phyloP scores from a whole-genome alignment of 2,113 vertebrate species.

The Petromus typicus region DNA sequence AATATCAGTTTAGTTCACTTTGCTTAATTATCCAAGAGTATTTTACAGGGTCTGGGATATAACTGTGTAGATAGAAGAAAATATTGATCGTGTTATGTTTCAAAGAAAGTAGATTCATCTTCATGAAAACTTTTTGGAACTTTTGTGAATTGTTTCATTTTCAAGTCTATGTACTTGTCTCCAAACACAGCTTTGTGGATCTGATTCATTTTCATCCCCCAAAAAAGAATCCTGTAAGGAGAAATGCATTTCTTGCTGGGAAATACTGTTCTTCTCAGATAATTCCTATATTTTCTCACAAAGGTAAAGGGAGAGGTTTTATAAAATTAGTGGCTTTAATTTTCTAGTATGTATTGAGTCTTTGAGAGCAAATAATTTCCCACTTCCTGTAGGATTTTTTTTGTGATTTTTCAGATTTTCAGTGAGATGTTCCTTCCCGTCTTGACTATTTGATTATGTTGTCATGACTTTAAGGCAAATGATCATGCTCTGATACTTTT shows the following conservation, averaged over 20 bases:
- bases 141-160: slow-evolving; percentile 55
- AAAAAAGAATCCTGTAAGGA: slow-evolving; percentile 40
- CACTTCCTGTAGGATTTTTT: neutral
- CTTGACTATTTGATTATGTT: neutral
- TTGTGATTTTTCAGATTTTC: neutral
- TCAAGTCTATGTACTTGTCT: slow-evolving; percentile 57
- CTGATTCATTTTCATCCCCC: slow-evolving; percentile 53
- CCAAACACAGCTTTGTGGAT: neutral
- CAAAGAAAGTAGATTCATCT: slow-evolving; percentile 72
- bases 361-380: neutral
- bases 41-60: slow-evolving; percentile 67
- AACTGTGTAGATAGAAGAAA: slow-evolving; percentile 65
- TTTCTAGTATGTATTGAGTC: neutral
- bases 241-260: slow-evolving; percentile 2
- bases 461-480: neutral
- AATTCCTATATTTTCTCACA: slow-evolving; percentile 30
- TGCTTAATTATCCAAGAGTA: slow-evolving; percentile 74
- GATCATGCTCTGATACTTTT: neutral
- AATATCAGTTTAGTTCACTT: slow-evolving; percentile 69
- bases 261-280: slow-evolving; percentile 17
- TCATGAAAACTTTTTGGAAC: slow-evolving; percentile 39
- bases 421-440: neutral
- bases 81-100: slow-evolving; percentile 67
- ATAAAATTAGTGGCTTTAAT: neutral
- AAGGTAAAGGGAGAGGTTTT: neutral